Evolutionary conservation across 2,797 vertebrate species (phyloP).

Genomic region (Brachyalestes nurse): DNA sequence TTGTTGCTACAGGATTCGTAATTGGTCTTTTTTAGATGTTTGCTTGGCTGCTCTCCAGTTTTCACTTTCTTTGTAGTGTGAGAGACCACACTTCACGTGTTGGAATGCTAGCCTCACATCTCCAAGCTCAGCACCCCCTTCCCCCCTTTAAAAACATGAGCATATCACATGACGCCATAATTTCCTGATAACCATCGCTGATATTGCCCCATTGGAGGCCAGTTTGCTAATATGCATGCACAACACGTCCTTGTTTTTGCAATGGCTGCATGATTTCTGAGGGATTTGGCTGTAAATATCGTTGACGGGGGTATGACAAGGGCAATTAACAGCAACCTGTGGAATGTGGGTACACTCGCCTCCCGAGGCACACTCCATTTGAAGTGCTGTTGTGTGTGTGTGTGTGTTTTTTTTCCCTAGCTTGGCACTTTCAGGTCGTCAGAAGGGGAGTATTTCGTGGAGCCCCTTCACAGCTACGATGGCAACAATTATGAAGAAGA

Average conservation of each 20-base stretch:
- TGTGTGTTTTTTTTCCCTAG: slow-evolving; percentile 69
- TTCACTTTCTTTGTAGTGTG: not conserved
- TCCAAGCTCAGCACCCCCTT: slow-evolving; percentile 4
- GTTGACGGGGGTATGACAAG: slow-evolving; percentile 31
- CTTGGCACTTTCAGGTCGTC: slow-evolving; percentile 96
- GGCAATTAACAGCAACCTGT: slow-evolving; percentile 54
- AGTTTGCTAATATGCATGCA: slow-evolving; percentile 57
- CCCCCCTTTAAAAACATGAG: slow-evolving; percentile 21
- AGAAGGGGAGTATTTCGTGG: slow-evolving; percentile 96
- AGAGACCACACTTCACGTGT: slow-evolving; percentile 17
- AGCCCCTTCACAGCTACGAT: slow-evolving; percentile 87
- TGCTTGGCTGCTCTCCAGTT: not conserved
- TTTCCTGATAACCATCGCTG: slow-evolving; percentile 68
- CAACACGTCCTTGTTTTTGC: slow-evolving; percentile 49
- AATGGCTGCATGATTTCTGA: slow-evolving; percentile 39
- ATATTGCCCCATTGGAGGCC: slow-evolving; percentile 34
- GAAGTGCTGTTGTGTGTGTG: slow-evolving; percentile 31
- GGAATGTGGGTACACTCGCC: slow-evolving; percentile 43
- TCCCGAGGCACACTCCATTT: slow-evolving; percentile 47
- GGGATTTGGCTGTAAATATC: slow-evolving; percentile 38
- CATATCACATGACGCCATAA: slow-evolving; percentile 21
- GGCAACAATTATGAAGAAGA: slow-evolving; percentile 91
- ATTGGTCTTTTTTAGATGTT: slow-evolving; percentile 2
- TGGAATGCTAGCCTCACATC: slow-evolving; percentile 22
- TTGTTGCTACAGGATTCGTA: slow-evolving; percentile 4